Evolutionary conservation across 2,113 vertebrate species (phyloP).

Genomic region (Poeciliopsis retropinna): DNA sequence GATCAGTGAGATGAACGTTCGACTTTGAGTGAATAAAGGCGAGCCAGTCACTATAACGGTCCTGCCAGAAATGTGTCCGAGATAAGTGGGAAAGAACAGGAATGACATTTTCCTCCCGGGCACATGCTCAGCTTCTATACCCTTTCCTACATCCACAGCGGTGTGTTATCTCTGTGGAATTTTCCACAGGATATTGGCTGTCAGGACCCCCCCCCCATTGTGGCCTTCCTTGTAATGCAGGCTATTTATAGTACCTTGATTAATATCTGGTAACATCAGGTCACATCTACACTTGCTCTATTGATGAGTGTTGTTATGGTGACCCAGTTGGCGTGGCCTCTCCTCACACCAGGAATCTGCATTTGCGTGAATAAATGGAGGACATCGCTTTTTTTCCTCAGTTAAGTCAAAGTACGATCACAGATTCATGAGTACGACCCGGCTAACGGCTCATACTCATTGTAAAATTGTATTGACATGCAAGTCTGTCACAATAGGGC

Average conservation of each 20-base stretch:
- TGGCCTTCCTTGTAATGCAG: constrained; percentile 70
- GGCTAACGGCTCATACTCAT: constrained; percentile 16
- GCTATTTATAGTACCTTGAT: constrained; percentile 83
- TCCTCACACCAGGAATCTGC: constrained; percentile 64
- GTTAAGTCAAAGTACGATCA: constrained; percentile 15
- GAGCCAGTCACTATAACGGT: not conserved
- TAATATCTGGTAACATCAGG: constrained; percentile 82
- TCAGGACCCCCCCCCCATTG: constrained; percentile 75
- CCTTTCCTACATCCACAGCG: constrained; percentile 54
- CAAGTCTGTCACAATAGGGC: too few species aligned
- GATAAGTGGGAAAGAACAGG: constrained; percentile 17
- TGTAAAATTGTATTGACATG: constrained; percentile 47
- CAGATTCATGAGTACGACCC: constrained; percentile 15
- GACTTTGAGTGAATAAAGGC: not conserved
- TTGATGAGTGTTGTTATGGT: constrained; percentile 80
- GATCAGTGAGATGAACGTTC: not conserved
- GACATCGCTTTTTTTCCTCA: constrained; percentile 2
- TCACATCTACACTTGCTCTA: constrained; percentile 82
- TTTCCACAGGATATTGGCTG: constrained; percentile 84
- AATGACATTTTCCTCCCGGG: constrained; percentile 30
- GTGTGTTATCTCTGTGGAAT: constrained; percentile 70
- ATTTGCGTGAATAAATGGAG: constrained; percentile 18
- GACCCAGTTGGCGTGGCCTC: constrained; percentile 67
- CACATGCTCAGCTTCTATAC: constrained; percentile 27
- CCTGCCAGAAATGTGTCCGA: not conserved